These are phyloP conservation scores for Pentalonia nigronervosa DNA, from an alignment of 1,140 invertebrate genomes.

Conservation along the genomic window DNA sequence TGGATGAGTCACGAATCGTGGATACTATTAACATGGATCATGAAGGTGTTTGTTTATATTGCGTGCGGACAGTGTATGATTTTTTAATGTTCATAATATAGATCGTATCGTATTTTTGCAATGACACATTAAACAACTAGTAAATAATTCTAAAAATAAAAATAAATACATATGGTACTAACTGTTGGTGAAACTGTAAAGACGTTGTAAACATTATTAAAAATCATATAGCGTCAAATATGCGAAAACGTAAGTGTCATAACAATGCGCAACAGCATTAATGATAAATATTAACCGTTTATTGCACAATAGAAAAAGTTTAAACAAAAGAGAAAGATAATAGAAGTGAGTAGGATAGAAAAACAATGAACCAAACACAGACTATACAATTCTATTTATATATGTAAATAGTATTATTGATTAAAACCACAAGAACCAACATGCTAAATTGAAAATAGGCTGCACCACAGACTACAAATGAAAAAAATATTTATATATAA, in stretches of 20 bases:
- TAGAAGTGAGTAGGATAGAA: background rate
- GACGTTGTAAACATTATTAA: background rate
- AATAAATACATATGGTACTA: background rate
- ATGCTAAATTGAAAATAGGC: background rate
- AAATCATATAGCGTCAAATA: background rate
- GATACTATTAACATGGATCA: conserved; percentile 47
- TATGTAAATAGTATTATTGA: background rate
- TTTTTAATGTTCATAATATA: conserved; percentile 4
- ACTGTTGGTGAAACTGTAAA: background rate
- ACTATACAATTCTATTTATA: background rate
- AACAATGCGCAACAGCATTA: background rate
- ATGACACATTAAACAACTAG: background rate
- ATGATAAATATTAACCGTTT: conserved; percentile 24
- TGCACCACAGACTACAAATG: background rate
- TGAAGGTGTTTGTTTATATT: conserved; percentile 54
- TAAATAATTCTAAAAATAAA: conserved; percentile 20
- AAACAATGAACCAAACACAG: background rate
- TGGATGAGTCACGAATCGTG: conserved; percentile 46
- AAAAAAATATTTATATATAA: background rate
- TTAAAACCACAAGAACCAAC: background rate
- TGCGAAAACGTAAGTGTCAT: conserved; percentile 20
- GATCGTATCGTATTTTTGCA: conserved; percentile 42
- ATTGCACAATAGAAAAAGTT: conserved; percentile 30
- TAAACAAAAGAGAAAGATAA: conserved; percentile 15
- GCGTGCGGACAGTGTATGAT: background rate